Evolutionary conservation across 2,888 invertebrate genomes (phyloP).

Genomic region (Ommatoiulus sabulosus): DNA sequence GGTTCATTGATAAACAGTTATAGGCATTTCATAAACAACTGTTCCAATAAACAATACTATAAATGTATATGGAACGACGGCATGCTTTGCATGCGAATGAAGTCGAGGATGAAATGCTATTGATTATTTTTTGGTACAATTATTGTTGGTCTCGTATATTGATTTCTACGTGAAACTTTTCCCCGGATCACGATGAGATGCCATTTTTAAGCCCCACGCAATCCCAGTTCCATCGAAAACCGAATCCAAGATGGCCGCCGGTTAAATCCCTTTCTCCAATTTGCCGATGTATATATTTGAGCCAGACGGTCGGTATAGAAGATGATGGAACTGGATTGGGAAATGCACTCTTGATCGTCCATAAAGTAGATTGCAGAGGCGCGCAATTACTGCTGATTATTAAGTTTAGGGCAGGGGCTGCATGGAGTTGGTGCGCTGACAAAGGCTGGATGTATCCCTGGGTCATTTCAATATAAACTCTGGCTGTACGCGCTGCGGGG

Average conservation of each 20-base stretch:
- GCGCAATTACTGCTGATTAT: conserved; percentile 20
- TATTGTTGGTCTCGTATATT: neutral
- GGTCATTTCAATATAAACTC: conserved; percentile 20
- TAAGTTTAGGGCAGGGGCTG: conserved; percentile 26
- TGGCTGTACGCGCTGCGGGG: neutral
- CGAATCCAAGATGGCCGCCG: conserved; percentile 27
- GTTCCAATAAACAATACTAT: too few species aligned
- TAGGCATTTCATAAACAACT: too few species aligned
- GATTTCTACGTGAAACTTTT: neutral
- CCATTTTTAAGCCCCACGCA: neutral
- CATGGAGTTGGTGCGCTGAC: conserved; percentile 34
- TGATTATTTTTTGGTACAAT: conserved; percentile 32
- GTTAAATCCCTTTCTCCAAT: conserved; percentile 27
- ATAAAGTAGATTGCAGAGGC: conserved; percentile 34
- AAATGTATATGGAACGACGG: too few species aligned
- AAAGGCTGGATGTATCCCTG: conserved; percentile 19
- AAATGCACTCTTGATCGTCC: conserved; percentile 34
- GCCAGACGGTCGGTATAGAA: neutral
- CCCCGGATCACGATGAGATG: conserved; percentile 5
- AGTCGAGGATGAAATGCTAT: conserved; percentile 3
- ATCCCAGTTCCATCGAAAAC: neutral
- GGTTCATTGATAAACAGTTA: too few species aligned
- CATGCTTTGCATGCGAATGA: neutral
- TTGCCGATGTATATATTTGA: neutral
- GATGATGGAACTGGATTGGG: conserved; percentile 27